Percentiles rank a stretch among this genome's conserved stretches.
These are phyloP conservation scores for Notechis scutatus DNA, from an alignment of 2,113 vertebrate genomes.

Conservation along the genomic window DNA sequence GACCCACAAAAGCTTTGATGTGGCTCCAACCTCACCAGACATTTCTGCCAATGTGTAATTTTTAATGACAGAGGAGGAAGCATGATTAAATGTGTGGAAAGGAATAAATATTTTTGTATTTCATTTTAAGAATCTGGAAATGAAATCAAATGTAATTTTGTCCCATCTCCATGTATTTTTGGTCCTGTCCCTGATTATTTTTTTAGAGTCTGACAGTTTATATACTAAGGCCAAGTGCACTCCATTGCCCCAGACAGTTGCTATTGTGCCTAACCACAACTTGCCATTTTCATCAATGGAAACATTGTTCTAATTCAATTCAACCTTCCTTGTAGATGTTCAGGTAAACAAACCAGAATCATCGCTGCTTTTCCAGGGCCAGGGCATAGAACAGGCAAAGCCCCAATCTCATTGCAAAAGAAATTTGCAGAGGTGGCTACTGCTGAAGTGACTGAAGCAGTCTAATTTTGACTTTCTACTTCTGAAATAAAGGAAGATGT, in stretches of 20 bases:
- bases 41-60: neutral
- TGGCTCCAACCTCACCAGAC: neutral
- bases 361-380: neutral
- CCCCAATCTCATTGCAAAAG: neutral
- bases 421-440: neutral
- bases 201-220: neutral
- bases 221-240: neutral
- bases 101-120: neutral
- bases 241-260: neutral
- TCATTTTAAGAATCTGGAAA: neutral
- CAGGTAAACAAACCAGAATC: neutral
- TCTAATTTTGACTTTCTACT: neutral
- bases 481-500: neutral
- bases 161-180: neutral
- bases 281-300: neutral
- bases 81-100: neutral
- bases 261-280: neutral
- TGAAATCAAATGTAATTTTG: neutral
- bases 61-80: neutral
- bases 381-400: neutral
- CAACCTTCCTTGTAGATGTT: neutral
- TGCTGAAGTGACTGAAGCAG: neutral
- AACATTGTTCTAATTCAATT: neutral
- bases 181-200: neutral
- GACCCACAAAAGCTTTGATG: neutral